These are phyloP conservation scores for Anthophora plumipes DNA, from an alignment of 2,888 invertebrate genomes.

Conservation along the genomic window DNA sequence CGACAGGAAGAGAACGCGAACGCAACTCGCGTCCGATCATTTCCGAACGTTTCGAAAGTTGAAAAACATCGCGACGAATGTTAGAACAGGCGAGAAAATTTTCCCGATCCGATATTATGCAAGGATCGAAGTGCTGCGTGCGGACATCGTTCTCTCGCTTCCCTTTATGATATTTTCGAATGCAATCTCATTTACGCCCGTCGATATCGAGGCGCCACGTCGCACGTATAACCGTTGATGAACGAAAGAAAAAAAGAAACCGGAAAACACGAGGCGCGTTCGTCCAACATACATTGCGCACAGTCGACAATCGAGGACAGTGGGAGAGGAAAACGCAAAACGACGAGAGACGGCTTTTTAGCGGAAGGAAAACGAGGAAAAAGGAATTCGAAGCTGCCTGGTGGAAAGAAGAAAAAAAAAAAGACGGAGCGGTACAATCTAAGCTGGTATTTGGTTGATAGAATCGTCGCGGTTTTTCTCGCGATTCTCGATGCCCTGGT, in stretches of 20 bases:
- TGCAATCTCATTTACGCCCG: constrained; percentile 53
- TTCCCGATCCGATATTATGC: constrained; percentile 31
- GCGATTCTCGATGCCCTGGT: constrained; percentile 8
- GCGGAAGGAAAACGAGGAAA: neutral
- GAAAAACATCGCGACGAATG: constrained; percentile 26
- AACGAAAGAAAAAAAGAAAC: constrained; percentile 5
- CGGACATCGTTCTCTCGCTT: constrained; percentile 39
- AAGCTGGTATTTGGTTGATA: constrained; percentile 23
- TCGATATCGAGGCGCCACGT: constrained; percentile 55
- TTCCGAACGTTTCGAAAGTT: constrained; percentile 20
- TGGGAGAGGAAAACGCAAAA: neutral
- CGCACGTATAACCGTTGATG: constrained; percentile 21
- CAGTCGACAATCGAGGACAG: constrained; percentile 25
- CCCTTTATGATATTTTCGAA: constrained; percentile 50
- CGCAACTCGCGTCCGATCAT: constrained; percentile 18
- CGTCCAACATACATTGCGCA: neutral
- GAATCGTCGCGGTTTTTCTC: constrained; percentile 28
- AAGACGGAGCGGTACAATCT: neutral
- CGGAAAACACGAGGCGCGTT: neutral
- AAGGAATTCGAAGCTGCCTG: neutral
- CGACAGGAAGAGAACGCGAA: neutral
- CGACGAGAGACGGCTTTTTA: constrained; percentile 22
- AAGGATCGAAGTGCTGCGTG: neutral
- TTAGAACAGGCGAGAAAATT: constrained; percentile 20
- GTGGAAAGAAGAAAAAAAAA: neutral